Evolutionary conservation across 2,888 invertebrate genomes (phyloP).

Genomic region (Chymomyza caudatula): DNA sequence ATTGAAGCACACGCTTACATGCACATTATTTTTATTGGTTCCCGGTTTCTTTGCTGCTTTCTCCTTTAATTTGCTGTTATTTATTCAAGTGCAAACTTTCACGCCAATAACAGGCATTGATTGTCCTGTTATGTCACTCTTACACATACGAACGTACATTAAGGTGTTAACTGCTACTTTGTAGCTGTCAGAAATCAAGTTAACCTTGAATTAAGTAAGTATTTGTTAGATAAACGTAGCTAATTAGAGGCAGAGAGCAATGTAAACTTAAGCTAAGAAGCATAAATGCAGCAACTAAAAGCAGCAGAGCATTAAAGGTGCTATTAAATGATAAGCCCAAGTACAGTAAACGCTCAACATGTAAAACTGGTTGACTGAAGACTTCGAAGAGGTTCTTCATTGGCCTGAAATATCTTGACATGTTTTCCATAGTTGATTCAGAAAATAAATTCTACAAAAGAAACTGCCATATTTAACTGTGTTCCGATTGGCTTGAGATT

Average conservation of each 20-base stretch:
- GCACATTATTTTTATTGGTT: slow-evolving; percentile 18
- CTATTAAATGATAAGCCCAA: not conserved
- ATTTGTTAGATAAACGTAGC: not conserved
- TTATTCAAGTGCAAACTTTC: slow-evolving; percentile 48
- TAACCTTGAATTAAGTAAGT: not conserved
- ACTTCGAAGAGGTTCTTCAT: too few relatives aligned
- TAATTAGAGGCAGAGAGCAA: too few relatives aligned
- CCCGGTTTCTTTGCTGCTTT: not conserved
- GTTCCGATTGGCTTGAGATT: too few relatives aligned
- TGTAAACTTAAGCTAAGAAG: not conserved
- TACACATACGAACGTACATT: too few relatives aligned
- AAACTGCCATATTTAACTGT: too few relatives aligned
- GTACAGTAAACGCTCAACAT: not conserved
- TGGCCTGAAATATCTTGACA: too few relatives aligned
- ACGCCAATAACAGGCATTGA: slow-evolving; percentile 13
- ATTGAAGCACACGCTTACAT: slow-evolving; percentile 36
- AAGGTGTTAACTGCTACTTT: too few relatives aligned
- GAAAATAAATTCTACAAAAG: too few relatives aligned
- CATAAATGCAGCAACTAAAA: not conserved
- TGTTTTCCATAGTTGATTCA: too few relatives aligned
- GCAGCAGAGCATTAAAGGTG: not conserved
- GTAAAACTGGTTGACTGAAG: too few relatives aligned
- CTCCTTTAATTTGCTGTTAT: slow-evolving; percentile 10
- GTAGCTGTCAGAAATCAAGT: not conserved
- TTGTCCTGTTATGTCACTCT: not conserved